These are phyloP conservation scores for Anguilla megastoma DNA, from an alignment of 2,797 vertebrate genomes.

Conservation along the genomic window DNA sequence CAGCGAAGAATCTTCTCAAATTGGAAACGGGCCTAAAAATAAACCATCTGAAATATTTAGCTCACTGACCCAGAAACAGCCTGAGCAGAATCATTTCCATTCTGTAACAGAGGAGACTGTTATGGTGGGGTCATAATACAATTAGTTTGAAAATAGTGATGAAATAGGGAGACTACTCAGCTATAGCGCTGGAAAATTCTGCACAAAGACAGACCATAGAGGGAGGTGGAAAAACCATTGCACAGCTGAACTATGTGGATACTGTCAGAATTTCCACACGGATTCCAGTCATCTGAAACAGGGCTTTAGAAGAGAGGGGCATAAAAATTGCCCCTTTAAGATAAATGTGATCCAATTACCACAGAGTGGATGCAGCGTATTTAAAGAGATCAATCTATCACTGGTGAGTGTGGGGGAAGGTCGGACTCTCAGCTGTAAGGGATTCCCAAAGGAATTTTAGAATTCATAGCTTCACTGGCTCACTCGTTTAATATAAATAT, in stretches of 20 bases:
- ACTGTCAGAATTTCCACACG: slow-evolving; percentile 1
- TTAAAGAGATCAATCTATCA: background rate
- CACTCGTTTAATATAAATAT: slow-evolving; percentile 4
- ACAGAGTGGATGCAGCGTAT: background rate
- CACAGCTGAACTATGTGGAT: background rate
- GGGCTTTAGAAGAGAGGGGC: background rate
- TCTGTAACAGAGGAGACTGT: slow-evolving; percentile 59
- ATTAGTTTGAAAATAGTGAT: slow-evolving; percentile 58
- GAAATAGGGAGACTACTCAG: slow-evolving; percentile 36
- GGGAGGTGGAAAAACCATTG: background rate
- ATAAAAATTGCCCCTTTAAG: background rate
- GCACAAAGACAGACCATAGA: slow-evolving; percentile 19
- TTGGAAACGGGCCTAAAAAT: slow-evolving; percentile 76
- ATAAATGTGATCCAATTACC: background rate
- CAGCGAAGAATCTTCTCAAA: slow-evolving; percentile 57
- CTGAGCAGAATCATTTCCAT: slow-evolving; percentile 67
- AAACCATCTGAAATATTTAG: slow-evolving; percentile 82
- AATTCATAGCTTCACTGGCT: slow-evolving; percentile 8
- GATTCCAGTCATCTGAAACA: slow-evolving; percentile 5
- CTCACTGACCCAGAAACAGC: slow-evolving; percentile 80
- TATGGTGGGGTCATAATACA: slow-evolving; percentile 65
- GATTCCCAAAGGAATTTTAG: slow-evolving; percentile 7
- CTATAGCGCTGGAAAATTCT: slow-evolving; percentile 33
- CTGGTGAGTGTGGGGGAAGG: background rate
- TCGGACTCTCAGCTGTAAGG: background rate